phyloP scores from a whole-genome alignment of 2,113 vertebrate species.

The Megaceryle torquata region DNA sequence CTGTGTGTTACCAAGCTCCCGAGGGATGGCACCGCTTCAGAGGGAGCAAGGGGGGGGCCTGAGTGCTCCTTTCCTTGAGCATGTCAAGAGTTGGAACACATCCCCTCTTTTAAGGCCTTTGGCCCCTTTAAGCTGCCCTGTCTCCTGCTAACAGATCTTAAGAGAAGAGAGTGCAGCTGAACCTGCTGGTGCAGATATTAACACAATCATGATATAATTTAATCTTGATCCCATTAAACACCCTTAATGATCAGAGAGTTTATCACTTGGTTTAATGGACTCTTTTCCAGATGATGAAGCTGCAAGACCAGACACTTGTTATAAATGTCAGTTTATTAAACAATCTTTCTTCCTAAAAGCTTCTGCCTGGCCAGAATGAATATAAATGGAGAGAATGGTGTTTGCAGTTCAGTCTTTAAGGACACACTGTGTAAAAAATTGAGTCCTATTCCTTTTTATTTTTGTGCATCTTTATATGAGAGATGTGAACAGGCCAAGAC shows the following conservation, averaged over 20 bases:
- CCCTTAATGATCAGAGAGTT: not conserved
- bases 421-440: not conserved
- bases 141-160: not conserved
- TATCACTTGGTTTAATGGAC: constrained; percentile 14
- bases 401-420: not conserved
- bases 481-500: not conserved
- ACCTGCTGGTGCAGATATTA: not conserved
- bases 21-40: not conserved
- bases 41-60: not conserved
- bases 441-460: not conserved
- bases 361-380: not conserved
- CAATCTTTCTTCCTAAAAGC: not conserved
- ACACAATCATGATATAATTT: not conserved
- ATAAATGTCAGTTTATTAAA: constrained; percentile 49
- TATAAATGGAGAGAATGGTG: not conserved
- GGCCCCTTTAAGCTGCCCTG: not conserved
- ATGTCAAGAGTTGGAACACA: not conserved
- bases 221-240: constrained; percentile 17
- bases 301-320: constrained; percentile 6
- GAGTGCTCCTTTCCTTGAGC: not conserved
- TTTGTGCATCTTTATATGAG: not conserved
- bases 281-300: not conserved
- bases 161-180: not conserved
- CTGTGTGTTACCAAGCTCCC: rapidly evolving
- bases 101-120: not conserved